Percentiles rank a stretch among this genome's conserved stretches.
phyloP scores from a whole-genome alignment of 2,888 invertebrate genomes.

The Protodeltote pygarga region DNA sequence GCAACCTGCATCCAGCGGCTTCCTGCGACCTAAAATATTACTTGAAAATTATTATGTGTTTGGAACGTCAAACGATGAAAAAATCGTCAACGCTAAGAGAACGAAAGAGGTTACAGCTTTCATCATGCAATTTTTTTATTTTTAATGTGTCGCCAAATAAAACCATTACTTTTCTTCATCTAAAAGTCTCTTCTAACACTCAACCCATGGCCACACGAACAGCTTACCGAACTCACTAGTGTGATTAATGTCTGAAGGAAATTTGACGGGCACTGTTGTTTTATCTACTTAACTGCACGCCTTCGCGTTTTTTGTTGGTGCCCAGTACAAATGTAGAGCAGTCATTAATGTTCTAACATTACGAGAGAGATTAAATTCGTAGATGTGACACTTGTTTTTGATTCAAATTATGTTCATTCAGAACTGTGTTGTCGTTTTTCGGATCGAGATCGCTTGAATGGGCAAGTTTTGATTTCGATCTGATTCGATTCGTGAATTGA shows the following conservation, averaged over 20 bases:
- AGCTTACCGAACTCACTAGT: conserved; percentile 80
- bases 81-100: no score
- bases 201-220: conserved; percentile 59
- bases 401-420: no score
- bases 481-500: no score
- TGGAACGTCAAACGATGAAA: no score
- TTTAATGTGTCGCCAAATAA: neutral
- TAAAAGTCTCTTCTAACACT: conserved; percentile 12
- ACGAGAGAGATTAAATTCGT: conserved; percentile 45
- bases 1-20: no score
- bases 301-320: conserved; percentile 73
- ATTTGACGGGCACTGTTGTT: conserved; percentile 86
- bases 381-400: conserved; percentile 28
- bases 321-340: conserved; percentile 75
- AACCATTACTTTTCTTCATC: neutral
- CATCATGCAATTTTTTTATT: no score
- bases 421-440: no score
- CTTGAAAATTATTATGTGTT: no score
- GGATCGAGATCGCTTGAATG: no score
- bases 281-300: conserved; percentile 86
- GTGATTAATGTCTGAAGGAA: conserved; percentile 85
- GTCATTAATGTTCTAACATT: conserved; percentile 80
- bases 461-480: no score
- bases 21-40: no score
- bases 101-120: no score